Evolutionary conservation across 2,888 invertebrate genomes (phyloP), one percentile per base, ranked within the genome.

Genomic region (Leucophora obtusa): DNA sequence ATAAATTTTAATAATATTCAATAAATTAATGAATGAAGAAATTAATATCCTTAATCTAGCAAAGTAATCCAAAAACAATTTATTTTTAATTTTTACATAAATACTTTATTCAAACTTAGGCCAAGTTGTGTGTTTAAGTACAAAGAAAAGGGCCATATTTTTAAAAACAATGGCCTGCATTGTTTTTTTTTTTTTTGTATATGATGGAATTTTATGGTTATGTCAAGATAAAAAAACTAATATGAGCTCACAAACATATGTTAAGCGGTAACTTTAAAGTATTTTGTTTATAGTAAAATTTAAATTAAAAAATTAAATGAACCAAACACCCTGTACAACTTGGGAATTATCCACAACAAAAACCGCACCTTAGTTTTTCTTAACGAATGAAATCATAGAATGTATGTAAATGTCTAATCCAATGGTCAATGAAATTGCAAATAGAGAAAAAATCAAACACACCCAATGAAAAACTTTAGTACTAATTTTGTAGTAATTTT

Each of bases 311-410:
- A 70, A 18, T n/a, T 65, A 53, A 77, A 70, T 77, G 70, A 77
- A 33, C 28, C 76, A 65, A 77, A 77, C 76, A 77, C 65, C 70
- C 76, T 65, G 76, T 65, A 65, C 7, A 28, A 3, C 28, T 6
- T 59, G n/a, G 43, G 43, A 47, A n/a, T n/a, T 5, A n/a, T 3
- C n/a, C 43, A 47, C 43, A 47, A 43, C 43, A 7, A 35, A 38
- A 38, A 38, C 38, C 11, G 5, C 38, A 38, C 38, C 38, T 38
- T 7, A 38, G 2, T 38, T 38, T 9, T 9, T 9, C 38, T 38
- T 38, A 11, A 14, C 38, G 11, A 11, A 14, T 11, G 0, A 38
- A 38, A 38, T 38, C 38, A 38, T 14, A 38, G n/a, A 47, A 28
- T 28, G 7, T 28, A 28, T 28, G 28, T 28, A 47, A 47, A 14